Evolutionary conservation across 1,140 invertebrate species (phyloP).

Genomic region (Drosophila navojoa): DNA sequence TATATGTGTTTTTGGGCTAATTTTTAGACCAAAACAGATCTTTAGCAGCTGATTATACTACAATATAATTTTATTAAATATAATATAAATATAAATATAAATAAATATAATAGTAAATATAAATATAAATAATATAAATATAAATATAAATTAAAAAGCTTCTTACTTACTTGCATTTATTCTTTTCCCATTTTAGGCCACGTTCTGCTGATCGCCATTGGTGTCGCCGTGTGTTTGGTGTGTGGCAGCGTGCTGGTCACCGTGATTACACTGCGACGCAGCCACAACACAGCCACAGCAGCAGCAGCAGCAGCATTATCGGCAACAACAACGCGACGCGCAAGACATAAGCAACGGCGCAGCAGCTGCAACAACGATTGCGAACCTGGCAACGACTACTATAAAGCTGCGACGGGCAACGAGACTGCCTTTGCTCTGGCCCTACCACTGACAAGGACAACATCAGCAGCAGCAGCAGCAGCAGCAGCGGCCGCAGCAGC

Average conservation of each 20-base stretch:
- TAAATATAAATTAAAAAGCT: too few species aligned
- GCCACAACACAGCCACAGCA: slow-evolving; percentile 25
- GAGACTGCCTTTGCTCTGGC: slow-evolving; percentile 74
- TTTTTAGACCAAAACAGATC: too few species aligned
- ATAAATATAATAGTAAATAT: too few species aligned
- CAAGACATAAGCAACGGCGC: slow-evolving; percentile 60
- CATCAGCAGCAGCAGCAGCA: slow-evolving; percentile 41
- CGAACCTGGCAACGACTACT: slow-evolving; percentile 3
- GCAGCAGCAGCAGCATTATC: slow-evolving; percentile 42
- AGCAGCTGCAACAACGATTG: slow-evolving; percentile 23
- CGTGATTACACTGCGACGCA: slow-evolving; percentile 66
- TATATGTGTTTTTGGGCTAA: background rate
- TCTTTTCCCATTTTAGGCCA: slow-evolving; percentile 50
- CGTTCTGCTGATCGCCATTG: slow-evolving; percentile 74
- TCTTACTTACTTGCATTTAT: background rate
- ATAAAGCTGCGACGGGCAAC: slow-evolving; percentile 42
- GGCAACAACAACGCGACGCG: slow-evolving; percentile 56
- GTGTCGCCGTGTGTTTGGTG: slow-evolving; percentile 72
- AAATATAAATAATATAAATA: too few species aligned
- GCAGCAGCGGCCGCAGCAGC: background rate
- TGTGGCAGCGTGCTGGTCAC: slow-evolving; percentile 74
- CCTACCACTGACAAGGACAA: slow-evolving; percentile 66
- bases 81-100: too few species aligned
- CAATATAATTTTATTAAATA: too few species aligned
- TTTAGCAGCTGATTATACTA: too few species aligned